Evolutionary conservation across 2,888 invertebrate genomes (phyloP).

Genomic region (Orchestes rusci): DNA sequence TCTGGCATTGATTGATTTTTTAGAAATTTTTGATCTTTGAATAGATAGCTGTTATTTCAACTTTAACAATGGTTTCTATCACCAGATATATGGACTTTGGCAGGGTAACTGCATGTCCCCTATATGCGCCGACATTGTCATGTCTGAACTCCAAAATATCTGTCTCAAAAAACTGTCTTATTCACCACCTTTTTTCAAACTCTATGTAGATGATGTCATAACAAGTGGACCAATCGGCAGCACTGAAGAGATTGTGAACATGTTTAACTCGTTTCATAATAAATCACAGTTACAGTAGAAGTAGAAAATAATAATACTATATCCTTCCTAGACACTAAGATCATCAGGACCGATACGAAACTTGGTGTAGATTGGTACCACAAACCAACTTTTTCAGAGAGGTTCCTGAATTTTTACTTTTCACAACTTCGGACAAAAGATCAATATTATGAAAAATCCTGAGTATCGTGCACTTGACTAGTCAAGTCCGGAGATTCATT

Average conservation of each 20-base stretch:
- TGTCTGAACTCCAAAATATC: constrained; percentile 1
- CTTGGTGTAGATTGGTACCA: background rate
- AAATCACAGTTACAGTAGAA: background rate
- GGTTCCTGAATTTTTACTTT: background rate
- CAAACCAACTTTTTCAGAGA: background rate
- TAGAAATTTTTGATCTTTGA: background rate
- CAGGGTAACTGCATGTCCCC: constrained; percentile 9
- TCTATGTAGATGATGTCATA: background rate
- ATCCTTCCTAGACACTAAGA: background rate
- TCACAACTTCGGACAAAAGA: background rate
- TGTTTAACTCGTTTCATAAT: background rate
- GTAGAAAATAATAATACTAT: background rate
- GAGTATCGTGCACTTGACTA: background rate
- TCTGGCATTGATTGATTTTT: background rate
- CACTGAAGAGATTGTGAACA: background rate
- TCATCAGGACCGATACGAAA: background rate
- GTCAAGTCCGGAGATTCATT: no score
- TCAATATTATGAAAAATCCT: background rate
- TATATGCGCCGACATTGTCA: constrained; percentile 4
- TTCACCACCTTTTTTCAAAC: background rate
- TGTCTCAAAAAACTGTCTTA: constrained; percentile 3
- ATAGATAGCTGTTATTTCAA: constrained; percentile 7
- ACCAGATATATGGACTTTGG: constrained; percentile 7
- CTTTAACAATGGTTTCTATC: constrained; percentile 2
- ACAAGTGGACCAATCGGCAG: background rate